Base-by-base conservation (phyloP, 2,888 invertebrate genomes). In the Drosophila eohydei region DNA sequence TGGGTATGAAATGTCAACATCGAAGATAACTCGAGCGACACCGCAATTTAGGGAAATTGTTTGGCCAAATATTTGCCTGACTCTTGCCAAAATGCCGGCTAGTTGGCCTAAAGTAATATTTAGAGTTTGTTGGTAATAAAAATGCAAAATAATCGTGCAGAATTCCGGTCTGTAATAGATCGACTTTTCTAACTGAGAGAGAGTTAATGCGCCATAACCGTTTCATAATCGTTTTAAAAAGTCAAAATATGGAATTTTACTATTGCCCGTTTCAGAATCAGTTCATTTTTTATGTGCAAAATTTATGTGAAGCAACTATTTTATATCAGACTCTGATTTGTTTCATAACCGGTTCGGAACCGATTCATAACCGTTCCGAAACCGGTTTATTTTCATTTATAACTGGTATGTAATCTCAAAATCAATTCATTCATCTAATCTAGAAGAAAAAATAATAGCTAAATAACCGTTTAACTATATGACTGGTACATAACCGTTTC, bases 41-140 rank as follows among this genome's bases (percentile, higher is more conserved):
- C 74, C 81, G 64, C 74, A 77, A 59, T 67, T 70, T 75, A 46
- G 82, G 54, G 58, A 69, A 78, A 89, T 75, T 84, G 73, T 83
- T 87, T 78, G 66, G 63, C 62, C 75, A 74, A 76, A 79, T 79
- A 69, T 68, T 74, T 74, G 74, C 44, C 30, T 52, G 40, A 26
- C 55, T 48, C 56, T 65, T 52, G 56, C 34, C 34, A 41, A 44
- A 50, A 38, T 3, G 44, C 8, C 30, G 26, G 44, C n/a, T 46
- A 59, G 52, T 46, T 66, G 51, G 44, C 16, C 14, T 14, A 4
- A 11, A 50, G 38, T 44, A 34, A 21, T 36, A 46, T 41, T 52
- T 56, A 4, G 11, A n/a, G n/a, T 12, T 52, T 14, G 30, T 34
- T 56, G 6, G 8, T 4, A 44, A 58, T 54, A 34, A 43, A 43